Base-by-base conservation (phyloP, 2,113 vertebrate genomes). In the Urocolius indicus region DNA sequence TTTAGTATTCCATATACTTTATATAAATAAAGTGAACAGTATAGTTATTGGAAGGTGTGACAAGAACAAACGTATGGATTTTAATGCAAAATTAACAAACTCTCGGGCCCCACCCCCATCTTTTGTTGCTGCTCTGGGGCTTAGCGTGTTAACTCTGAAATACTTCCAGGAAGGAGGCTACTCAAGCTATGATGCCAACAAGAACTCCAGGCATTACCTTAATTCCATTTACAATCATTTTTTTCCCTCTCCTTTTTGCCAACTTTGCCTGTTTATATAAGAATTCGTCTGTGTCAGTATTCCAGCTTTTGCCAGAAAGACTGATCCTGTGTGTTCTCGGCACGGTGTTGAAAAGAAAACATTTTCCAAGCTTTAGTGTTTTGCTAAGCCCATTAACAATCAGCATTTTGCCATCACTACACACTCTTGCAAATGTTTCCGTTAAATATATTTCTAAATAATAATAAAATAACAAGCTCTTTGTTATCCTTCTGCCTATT, bases 11-110 rank as follows among this genome's bases (percentile, higher is more conserved):
- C 27, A 69, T 94, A 96, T 84, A 73, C 69, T 87, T 90, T 90
- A 63, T 81, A 98, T 97, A 97, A 98, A 98, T 97, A 97, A 97
- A 92, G 92, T 83, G 91, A 96, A 94, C 86, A 78, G 73, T 65
- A 89, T 76, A 95, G 80, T 78, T 97, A 77, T 2, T 87, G 67
- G 92, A 94, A 96, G 84, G 86, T 41, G 66, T 69, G 95, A 87
- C 87, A 87, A 16, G 62, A 87, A 91, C 65, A 89, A 88, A 93
- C 49, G 43, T 84, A 88, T 0, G 0, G 21, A 59, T 74, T 86
- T 88, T 86, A 84, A 41, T 26, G 66, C 57, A 41, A 76, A 92
- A 87, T 76, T 67, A 91, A 89, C 32, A 55, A 62, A 71, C 22
- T 61, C 36, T 71, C n/a, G 62, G 85, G 23, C 72, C 26, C 24